Evolutionary conservation across 2,113 vertebrate genomes (phyloP), one percentile per base, ranked within the genome.

Genomic region (Sylvietta virens): DNA sequence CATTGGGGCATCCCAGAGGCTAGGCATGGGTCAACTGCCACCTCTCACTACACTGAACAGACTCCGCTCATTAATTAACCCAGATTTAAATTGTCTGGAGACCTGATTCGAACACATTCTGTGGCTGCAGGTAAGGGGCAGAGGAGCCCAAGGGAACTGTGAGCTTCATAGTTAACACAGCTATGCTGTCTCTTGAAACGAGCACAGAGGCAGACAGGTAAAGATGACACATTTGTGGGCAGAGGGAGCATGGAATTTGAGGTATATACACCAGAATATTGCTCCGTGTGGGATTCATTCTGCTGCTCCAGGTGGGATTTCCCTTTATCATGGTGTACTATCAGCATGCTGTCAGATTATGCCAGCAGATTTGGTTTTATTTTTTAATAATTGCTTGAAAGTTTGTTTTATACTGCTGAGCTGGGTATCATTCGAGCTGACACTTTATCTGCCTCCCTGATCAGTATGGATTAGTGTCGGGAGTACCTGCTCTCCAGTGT

Each of bases 301-400:
- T 76, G 51, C 57, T 35, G 37, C 64, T 53, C 7, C 10, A 5
- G 62, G 58, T 61, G 69, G 87, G 77, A 91, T 94, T 94, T 90
- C 58, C 72, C 50, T 87, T 81, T 91, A 84, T 64, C 58, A 0
- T 22, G 60, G 58, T 22, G 23, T 45, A 40, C 51, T 6, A 2
- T 73, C 88, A 81, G 48, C 24, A 14, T 17, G 23, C 62, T 95
- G 91, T 82, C 92, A 90, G 92, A 96, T 95, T 91, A 90, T 71
- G 30, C 79, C 74, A 67, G 78, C 56, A 86, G 51, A 91, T 82
- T 39, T 58, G 53, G 6, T 20, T 94, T 90, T 88, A 88, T 80
- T 94, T 92, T 85, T 74, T 31, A 82, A 89, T 94, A 94, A 93
- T 94, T 95, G 44, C 56, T 85, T 51, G 47, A 60, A 94, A 94